Evolutionary conservation across 2,797 vertebrate species (phyloP).

Genomic region (Pseudomugil gertrudae): DNA sequence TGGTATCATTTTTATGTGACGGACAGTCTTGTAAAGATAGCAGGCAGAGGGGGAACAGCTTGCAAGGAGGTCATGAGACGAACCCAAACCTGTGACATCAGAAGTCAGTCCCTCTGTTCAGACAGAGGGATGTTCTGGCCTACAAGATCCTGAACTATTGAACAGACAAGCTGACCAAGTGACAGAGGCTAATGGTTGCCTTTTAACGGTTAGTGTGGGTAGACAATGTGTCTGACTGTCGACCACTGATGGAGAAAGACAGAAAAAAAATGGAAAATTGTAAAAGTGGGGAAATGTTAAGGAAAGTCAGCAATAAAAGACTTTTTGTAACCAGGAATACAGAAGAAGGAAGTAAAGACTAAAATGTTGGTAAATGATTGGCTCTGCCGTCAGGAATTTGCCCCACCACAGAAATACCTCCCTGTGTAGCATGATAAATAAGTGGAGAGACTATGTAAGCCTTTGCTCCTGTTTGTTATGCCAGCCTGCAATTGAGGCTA

Average conservation of each 20-base stretch:
- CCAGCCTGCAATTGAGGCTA: slow-evolving; percentile 62
- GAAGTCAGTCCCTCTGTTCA: slow-evolving; percentile 1
- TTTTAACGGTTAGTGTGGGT: slow-evolving; percentile 66
- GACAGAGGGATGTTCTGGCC: slow-evolving; percentile 17
- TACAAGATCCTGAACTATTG: slow-evolving; percentile 50
- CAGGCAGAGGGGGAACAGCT: neutral
- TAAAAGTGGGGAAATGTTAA: slow-evolving; percentile 20
- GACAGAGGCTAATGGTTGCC: slow-evolving; percentile 51
- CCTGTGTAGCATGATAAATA: slow-evolving; percentile 41
- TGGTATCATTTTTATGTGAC: slow-evolving; percentile 13
- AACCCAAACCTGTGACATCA: slow-evolving; percentile 34
- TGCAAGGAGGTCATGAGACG: slow-evolving; percentile 24
- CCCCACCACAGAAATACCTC: slow-evolving; percentile 49
- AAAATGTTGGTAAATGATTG: slow-evolving; percentile 42
- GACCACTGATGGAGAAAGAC: slow-evolving; percentile 53
- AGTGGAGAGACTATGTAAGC: slow-evolving; percentile 42
- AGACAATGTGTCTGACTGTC: slow-evolving; percentile 71
- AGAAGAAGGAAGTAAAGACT: slow-evolving; percentile 39
- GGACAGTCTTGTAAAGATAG: slow-evolving; percentile 1
- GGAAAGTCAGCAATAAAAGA: slow-evolving; percentile 13
- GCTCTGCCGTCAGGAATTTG: slow-evolving; percentile 38
- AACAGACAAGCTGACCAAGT: slow-evolving; percentile 59
- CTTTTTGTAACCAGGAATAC: slow-evolving; percentile 25
- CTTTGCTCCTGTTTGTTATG: slow-evolving; percentile 69
- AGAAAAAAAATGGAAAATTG: neutral